Conservation (phyloP, 2,888 invertebrate genomes). For the Catocala sponsa region DNA sequence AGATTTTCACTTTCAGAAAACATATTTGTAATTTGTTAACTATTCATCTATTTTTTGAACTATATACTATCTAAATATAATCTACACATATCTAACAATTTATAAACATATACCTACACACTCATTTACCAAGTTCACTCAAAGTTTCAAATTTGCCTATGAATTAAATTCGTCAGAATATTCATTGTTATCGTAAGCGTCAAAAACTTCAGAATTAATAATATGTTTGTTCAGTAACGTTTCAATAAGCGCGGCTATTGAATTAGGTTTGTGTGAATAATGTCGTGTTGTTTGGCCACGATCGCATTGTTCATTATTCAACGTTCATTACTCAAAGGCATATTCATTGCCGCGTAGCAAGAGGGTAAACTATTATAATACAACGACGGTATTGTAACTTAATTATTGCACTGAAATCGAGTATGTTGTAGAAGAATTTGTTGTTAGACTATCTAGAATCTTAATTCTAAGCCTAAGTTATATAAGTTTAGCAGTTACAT, state of each 20-base stretch:
- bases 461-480: too few relatives aligned
- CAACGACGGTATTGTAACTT: slow-evolving; percentile 35
- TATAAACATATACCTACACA: too few relatives aligned
- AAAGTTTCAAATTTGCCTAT: too few relatives aligned
- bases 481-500: too few relatives aligned
- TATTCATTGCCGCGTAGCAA: slow-evolving; percentile 41
- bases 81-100: too few relatives aligned
- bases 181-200: neutral
- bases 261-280: slow-evolving; percentile 51
- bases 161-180: neutral
- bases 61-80: too few relatives aligned
- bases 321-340: slow-evolving; percentile 52
- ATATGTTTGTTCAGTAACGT: slow-evolving; percentile 30
- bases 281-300: slow-evolving; percentile 50
- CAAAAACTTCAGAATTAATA: slow-evolving; percentile 14
- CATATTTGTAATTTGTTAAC: too few relatives aligned
- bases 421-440: slow-evolving; percentile 4
- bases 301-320: slow-evolving; percentile 54
- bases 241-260: slow-evolving; percentile 42
- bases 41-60: too few relatives aligned
- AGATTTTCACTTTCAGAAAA: too few relatives aligned
- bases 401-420: slow-evolving; percentile 20
- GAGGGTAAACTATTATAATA: slow-evolving; percentile 26
- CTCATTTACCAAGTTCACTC: too few relatives aligned
- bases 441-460: too few relatives aligned